Percentiles rank a stretch among this genome's conserved stretches.
phyloP scores from a whole-genome alignment of 2,797 vertebrate genomes.

The Pangasius djambal region DNA sequence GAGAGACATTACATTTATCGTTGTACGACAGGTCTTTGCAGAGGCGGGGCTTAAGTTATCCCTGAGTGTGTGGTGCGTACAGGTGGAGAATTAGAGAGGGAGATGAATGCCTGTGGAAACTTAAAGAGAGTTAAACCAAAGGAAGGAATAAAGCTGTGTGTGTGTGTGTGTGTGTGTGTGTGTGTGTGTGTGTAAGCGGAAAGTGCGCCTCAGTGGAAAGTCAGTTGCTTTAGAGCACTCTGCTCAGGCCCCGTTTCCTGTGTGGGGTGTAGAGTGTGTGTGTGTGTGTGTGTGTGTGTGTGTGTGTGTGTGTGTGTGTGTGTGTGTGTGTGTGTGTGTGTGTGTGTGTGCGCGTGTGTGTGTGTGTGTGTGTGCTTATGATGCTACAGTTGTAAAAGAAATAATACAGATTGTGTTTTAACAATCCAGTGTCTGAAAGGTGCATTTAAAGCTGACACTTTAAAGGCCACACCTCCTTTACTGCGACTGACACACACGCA shows the following conservation, averaged over 20 bases:
- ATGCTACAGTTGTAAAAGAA: neutral
- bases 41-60: neutral
- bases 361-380: neutral
- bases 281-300: constrained; percentile 8
- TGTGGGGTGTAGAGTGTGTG: constrained; percentile 25
- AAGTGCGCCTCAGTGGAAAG: constrained; percentile 57
- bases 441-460: neutral
- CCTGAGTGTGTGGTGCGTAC: neutral
- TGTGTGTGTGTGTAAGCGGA: constrained; percentile 36
- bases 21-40: neutral
- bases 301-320: neutral
- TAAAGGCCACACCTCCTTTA: neutral
- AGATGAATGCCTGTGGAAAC: neutral
- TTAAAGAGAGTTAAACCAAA: neutral
- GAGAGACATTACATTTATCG: neutral
- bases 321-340: neutral
- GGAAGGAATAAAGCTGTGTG: neutral
- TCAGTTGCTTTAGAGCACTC: constrained; percentile 29
- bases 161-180: constrained; percentile 31
- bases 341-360: neutral
- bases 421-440: neutral
- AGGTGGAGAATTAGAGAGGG: neutral
- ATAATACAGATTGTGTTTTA: neutral
- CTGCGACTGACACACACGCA: neutral
- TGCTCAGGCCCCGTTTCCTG: constrained; percentile 53